Evolutionary conservation across 2,797 vertebrate genomes (phyloP).

Genomic region (Neosilurus mollespiculum): DNA sequence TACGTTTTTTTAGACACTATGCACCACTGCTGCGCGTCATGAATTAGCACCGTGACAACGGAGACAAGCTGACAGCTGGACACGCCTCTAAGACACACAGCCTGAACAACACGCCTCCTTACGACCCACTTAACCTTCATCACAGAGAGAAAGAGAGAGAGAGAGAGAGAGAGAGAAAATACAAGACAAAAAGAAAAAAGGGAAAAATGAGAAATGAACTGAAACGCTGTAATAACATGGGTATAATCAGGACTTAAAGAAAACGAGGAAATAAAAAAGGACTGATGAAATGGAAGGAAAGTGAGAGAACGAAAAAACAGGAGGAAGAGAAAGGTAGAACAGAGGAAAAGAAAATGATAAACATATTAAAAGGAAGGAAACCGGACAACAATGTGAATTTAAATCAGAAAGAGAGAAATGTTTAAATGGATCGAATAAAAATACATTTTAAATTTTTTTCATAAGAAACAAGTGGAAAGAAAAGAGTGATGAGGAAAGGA

Average conservation of each 20-base stretch:
- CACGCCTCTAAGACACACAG: slow-evolving; percentile 70
- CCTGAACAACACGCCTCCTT: slow-evolving; percentile 60
- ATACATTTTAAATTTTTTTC: too few relatives aligned
- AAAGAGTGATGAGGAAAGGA: not conserved
- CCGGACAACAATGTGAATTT: slow-evolving; percentile 40
- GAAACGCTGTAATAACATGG: not conserved
- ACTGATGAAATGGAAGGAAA: slow-evolving; percentile 29
- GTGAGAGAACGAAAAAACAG: slow-evolving; percentile 20
- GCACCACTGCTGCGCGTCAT: slow-evolving; percentile 68
- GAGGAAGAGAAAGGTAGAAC: slow-evolving; percentile 43
- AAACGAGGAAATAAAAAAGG: slow-evolving; percentile 52
- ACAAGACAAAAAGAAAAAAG: slow-evolving; percentile 11
- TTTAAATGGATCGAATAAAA: not conserved
- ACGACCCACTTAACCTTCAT: slow-evolving; percentile 59
- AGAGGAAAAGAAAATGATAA: slow-evolving; percentile 29
- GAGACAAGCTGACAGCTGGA: slow-evolving; percentile 69
- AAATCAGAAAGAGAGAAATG: slow-evolving; percentile 30
- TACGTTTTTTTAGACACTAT: slow-evolving; percentile 63
- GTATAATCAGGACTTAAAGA: not conserved
- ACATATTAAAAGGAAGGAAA: not conserved
- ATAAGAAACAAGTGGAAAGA: too few relatives aligned
- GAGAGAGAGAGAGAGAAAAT: not conserved
- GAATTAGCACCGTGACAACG: slow-evolving; percentile 75
- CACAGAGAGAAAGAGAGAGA: slow-evolving; percentile 12
- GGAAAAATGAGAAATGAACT: slow-evolving; percentile 23